Base-by-base conservation (phyloP, 2,888 invertebrate genomes). In the Agonopterix arenella region DNA sequence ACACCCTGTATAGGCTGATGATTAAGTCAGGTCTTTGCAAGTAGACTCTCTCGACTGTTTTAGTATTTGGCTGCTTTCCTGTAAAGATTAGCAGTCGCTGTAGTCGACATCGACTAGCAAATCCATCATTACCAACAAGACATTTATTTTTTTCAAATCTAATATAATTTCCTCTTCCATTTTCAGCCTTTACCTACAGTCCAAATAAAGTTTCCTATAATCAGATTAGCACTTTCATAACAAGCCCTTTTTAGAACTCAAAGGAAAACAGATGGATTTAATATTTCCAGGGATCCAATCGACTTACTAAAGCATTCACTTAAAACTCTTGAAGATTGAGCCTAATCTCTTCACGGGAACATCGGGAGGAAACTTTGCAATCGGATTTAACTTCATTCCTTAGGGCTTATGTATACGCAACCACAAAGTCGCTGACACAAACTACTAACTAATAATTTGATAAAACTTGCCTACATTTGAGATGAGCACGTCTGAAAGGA, bases 291-390 rank as follows among this genome's bases (percentile, higher is more conserved):
- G 44, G 16, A 48, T 42, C n/a, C 18, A 8, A 3, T 41, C 43
- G 36, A 13, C 43, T 43, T 47, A 36, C 43, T 47, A 36, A 43
- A 48, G 49, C 54, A 63, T 60, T 64, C 61, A 62, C 68, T 72
- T 66, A 62, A 67, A 64, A 68, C 64, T 73, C 64, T n/a, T 52
- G 58, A 61, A 69, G 70, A 67, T 70, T 61, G 54, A 51, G 52
- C 58, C 64, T 77, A 79, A 80, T 81, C 80, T 82, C 72, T 73
- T 70, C 70, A 67, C 68, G 57, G 66, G 66, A 68, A 71, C 69
- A 75, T 72, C 73, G 72, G 69, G 70, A 68, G 70, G 60, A 76
- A 85, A 84, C 77, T 83, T 83, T 70, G 67, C 79, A 80, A 84
- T 84, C 76, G 75, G 78, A 79, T 80, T 77, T 71, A 72, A 77